phyloP scores from a whole-genome alignment of 2,113 vertebrate species.

The Leuciscus idus region DNA sequence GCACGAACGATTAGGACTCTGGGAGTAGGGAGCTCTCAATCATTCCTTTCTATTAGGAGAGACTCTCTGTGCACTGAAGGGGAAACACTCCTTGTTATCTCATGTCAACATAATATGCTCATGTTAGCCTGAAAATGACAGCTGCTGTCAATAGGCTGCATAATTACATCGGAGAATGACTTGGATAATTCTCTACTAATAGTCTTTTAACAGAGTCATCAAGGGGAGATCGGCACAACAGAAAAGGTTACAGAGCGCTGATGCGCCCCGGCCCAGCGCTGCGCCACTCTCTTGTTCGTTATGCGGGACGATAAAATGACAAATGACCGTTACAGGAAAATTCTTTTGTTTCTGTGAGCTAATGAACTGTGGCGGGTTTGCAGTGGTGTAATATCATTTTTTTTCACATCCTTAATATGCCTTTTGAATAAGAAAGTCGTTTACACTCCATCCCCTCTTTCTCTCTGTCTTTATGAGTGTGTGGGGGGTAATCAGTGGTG shows the following conservation, averaged over 20 bases:
- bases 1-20: constrained; percentile 49
- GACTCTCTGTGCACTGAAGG: constrained; percentile 53
- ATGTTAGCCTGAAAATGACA: constrained; percentile 62
- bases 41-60: constrained; percentile 53
- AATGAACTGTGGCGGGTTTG: constrained; percentile 64
- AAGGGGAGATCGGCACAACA: constrained; percentile 40
- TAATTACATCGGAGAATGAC: constrained; percentile 57
- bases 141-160: constrained; percentile 57
- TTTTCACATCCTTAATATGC: constrained; percentile 52
- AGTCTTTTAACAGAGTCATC: constrained; percentile 55
- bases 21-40: constrained; percentile 49
- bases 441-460: constrained; percentile 17
- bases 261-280: neutral
- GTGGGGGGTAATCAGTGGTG: constrained; percentile 12
- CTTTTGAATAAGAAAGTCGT: constrained; percentile 58
- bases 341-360: constrained; percentile 58
- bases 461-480: neutral
- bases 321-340: constrained; percentile 44
- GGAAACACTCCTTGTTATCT: constrained; percentile 55
- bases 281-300: constrained; percentile 31
- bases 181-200: constrained; percentile 57
- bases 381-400: constrained; percentile 50
- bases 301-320: neutral
- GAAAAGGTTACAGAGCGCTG: constrained; percentile 35
- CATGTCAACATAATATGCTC: constrained; percentile 61